Percentiles rank a stretch among this genome's conserved stretches.
These are phyloP conservation scores for Ptiloglossa arizonensis DNA, from an alignment of 1,140 invertebrate genomes.

Conservation along the genomic window DNA sequence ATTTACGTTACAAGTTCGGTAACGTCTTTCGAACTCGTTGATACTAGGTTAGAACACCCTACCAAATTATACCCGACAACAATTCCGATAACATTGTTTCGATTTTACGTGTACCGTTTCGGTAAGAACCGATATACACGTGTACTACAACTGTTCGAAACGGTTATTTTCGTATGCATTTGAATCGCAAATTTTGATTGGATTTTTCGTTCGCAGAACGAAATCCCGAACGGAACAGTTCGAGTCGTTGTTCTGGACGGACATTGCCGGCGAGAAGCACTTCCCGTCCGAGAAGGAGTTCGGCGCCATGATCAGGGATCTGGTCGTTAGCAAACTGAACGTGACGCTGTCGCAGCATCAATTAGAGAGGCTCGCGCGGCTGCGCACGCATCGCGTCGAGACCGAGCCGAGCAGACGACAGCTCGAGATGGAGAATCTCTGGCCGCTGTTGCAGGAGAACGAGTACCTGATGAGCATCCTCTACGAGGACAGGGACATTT, in stretches of 20 bases:
- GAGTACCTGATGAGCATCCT: constrained; percentile 85
- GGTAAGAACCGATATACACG: too few relatives aligned
- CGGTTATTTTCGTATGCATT: too few relatives aligned
- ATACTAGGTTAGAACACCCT: too few relatives aligned
- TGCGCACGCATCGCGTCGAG: constrained; percentile 78
- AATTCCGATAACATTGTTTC: too few relatives aligned
- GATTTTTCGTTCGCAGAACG: too few relatives aligned
- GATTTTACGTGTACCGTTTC: too few relatives aligned
- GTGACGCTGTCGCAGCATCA: constrained; percentile 79
- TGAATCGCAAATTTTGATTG: too few relatives aligned
- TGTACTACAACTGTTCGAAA: too few relatives aligned
- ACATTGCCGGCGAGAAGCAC: constrained; percentile 76
- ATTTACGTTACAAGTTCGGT: too few relatives aligned
- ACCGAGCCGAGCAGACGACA: constrained; percentile 73
- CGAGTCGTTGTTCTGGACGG: constrained; percentile 80
- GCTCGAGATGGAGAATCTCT: constrained; percentile 85
- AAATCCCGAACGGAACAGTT: constrained; percentile 63
- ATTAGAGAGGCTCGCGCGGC: constrained; percentile 77
- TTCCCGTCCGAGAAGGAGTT: constrained; percentile 83
- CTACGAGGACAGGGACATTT: constrained; percentile 83
- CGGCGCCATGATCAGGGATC: constrained; percentile 79
- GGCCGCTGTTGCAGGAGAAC: constrained; percentile 85
- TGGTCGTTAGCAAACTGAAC: constrained; percentile 82
- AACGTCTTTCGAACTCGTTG: too few relatives aligned
- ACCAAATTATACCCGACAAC: too few relatives aligned